These are phyloP conservation scores for Amia ocellicauda DNA, from an alignment of 2,113 vertebrate species.

Conservation along the genomic window DNA sequence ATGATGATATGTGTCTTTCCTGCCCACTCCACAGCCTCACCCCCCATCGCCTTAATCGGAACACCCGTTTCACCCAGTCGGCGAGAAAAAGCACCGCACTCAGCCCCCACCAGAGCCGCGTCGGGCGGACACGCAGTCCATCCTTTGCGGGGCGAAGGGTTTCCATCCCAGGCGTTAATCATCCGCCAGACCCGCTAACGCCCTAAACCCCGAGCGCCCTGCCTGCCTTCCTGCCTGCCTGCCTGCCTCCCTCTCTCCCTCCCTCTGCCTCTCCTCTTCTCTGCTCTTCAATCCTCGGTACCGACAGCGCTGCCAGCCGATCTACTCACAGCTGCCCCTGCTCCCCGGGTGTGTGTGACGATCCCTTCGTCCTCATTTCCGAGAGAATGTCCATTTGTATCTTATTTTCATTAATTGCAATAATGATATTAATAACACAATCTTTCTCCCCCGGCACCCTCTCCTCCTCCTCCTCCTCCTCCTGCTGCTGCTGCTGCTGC, in stretches of 20 bases:
- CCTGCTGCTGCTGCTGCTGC: constrained; percentile 26
- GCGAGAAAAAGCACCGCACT: neutral
- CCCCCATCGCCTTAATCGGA: neutral
- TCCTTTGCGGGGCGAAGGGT: constrained; percentile 46
- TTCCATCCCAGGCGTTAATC: constrained; percentile 50
- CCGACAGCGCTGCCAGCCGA: constrained; percentile 35
- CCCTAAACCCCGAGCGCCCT: constrained; percentile 35
- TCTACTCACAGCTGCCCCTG: constrained; percentile 71
- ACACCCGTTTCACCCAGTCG: neutral
- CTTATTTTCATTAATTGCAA: constrained; percentile 23
- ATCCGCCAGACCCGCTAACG: constrained; percentile 62
- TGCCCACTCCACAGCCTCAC: too few species aligned
- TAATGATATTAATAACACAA: too few species aligned
- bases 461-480: constrained; percentile 34
- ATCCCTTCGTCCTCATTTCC: constrained; percentile 58
- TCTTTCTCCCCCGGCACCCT: too few species aligned
- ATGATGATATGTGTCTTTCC: too few species aligned
- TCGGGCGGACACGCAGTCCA: constrained; percentile 48
- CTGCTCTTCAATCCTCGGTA: neutral
- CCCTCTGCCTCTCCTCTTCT: constrained; percentile 27
- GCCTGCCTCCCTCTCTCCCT: constrained; percentile 27
- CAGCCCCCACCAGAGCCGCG: constrained; percentile 37
- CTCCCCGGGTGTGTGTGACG: constrained; percentile 64
- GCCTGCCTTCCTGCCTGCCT: constrained; percentile 16
- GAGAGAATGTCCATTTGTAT: constrained; percentile 67